These are phyloP conservation scores for Gymnobelideus leadbeateri DNA, from an alignment of 2,113 vertebrate species.

Conservation along the genomic window DNA sequence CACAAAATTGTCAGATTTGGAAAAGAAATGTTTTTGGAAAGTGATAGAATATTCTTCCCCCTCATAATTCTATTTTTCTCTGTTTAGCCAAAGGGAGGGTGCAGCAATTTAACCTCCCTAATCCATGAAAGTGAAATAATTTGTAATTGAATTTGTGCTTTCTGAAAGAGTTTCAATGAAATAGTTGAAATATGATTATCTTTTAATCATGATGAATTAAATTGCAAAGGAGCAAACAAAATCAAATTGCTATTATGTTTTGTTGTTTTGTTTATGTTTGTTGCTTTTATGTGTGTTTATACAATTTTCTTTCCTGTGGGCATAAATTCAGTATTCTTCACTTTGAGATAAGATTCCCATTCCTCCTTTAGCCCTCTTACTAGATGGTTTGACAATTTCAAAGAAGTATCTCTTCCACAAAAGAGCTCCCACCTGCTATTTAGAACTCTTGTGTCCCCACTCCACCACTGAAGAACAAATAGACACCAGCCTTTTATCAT, in stretches of 20 bases:
- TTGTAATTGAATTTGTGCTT: not conserved
- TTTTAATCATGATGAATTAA: slow-evolving; percentile 4
- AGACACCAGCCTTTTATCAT: not conserved
- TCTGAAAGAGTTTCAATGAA: not conserved
- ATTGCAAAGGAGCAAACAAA: not conserved
- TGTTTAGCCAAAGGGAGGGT: not conserved
- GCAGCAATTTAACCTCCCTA: not conserved
- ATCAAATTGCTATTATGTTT: not conserved
- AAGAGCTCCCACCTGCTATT: not conserved
- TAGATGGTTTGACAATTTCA: slow-evolving; percentile 37
- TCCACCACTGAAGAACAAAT: slow-evolving; percentile 10
- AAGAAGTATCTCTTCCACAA: not conserved
- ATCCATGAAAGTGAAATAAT: not conserved
- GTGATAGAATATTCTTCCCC: slow-evolving; percentile 9
- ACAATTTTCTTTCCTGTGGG: not conserved
- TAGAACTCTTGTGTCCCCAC: fast-evolving
- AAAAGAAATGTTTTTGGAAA: slow-evolving; percentile 47
- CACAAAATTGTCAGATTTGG: not conserved
- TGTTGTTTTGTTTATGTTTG: too few relatives aligned
- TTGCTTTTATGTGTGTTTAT: not conserved
- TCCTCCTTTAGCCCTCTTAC: not conserved
- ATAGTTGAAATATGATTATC: not conserved
- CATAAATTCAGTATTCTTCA: not conserved
- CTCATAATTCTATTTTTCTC: not conserved
- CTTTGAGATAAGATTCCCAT: not conserved